phyloP scores from a whole-genome alignment of 2,797 vertebrate genomes.

The Poecilia velifera region DNA sequence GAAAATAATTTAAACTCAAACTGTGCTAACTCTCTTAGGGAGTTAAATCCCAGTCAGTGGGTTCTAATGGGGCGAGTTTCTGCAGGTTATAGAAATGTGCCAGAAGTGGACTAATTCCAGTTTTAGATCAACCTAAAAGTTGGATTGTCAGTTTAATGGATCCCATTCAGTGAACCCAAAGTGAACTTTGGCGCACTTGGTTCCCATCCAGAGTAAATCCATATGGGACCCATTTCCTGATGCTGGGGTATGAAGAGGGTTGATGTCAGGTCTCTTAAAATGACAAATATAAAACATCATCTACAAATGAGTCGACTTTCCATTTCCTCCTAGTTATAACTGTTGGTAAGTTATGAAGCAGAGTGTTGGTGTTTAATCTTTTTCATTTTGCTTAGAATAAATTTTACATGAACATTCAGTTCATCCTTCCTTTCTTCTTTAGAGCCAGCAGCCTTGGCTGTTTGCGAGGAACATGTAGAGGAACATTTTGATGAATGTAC shows the following conservation, averaged over 20 bases:
- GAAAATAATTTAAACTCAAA: background rate
- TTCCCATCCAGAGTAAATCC: background rate
- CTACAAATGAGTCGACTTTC: background rate
- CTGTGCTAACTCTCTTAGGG: background rate
- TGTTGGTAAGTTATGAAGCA: background rate
- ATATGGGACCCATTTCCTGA: background rate
- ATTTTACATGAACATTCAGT: too few relatives aligned
- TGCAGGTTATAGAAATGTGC: background rate
- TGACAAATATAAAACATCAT: background rate
- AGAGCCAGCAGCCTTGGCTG: background rate
- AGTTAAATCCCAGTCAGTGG: background rate
- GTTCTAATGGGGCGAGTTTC: background rate
- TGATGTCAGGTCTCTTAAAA: background rate
- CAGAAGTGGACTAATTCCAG: background rate
- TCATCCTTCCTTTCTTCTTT: background rate
- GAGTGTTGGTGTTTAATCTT: background rate
- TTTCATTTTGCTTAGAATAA: too few relatives aligned
- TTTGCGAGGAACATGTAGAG: background rate
- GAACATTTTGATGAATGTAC: background rate
- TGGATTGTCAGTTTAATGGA: background rate
- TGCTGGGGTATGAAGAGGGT: background rate
- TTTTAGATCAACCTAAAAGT: background rate
- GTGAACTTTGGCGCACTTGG: background rate
- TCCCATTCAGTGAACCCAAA: background rate
- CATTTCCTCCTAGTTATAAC: background rate